A percentile compares a stretch with the other conserved stretches of the same genome.
These are phyloP conservation scores for Tetranychus piercei DNA, from an alignment of 2,888 invertebrate species.

Conservation along the genomic window DNA sequence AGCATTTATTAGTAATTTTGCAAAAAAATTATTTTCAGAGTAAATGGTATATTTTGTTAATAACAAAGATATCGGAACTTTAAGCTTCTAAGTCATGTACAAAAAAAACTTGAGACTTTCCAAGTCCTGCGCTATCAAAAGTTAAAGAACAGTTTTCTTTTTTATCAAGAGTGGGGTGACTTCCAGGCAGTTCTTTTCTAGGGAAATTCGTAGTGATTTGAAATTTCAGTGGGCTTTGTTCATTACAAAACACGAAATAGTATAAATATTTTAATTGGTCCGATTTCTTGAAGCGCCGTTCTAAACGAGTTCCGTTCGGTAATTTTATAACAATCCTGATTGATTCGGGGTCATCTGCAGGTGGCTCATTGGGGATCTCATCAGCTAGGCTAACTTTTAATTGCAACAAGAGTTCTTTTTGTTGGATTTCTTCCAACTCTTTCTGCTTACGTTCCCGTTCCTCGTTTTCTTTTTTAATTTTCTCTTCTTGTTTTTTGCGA, in stretches of 20 bases:
- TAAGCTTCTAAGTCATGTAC: constrained; percentile 74
- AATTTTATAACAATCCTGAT: constrained; percentile 75
- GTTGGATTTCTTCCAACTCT: constrained; percentile 39
- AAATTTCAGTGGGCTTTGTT: constrained; percentile 73
- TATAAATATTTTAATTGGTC: constrained; percentile 76
- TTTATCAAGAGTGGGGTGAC: constrained; percentile 33
- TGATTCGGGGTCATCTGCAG: constrained; percentile 45
- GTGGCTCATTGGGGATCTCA: constrained; percentile 47
- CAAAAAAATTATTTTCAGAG: neutral
- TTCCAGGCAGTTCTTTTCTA: constrained; percentile 54
- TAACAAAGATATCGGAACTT: constrained; percentile 20
- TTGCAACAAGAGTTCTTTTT: constrained; percentile 30
- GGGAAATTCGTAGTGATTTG: constrained; percentile 92
- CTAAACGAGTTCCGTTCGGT: constrained; percentile 69
- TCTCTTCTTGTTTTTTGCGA: constrained; percentile 45
- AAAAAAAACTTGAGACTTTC: constrained; percentile 74
- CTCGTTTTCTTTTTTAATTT: constrained; percentile 36
- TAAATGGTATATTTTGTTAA: neutral
- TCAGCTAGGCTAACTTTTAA: constrained; percentile 33
- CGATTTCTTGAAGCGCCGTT: constrained; percentile 59
- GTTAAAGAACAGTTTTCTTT: constrained; percentile 38
- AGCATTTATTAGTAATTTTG: neutral
- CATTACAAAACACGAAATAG: constrained; percentile 86
- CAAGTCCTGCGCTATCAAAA: constrained; percentile 58
- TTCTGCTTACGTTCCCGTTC: constrained; percentile 35